phyloP scores from a whole-genome alignment of 2,888 invertebrate species.

The Trichopoda pennipes region DNA sequence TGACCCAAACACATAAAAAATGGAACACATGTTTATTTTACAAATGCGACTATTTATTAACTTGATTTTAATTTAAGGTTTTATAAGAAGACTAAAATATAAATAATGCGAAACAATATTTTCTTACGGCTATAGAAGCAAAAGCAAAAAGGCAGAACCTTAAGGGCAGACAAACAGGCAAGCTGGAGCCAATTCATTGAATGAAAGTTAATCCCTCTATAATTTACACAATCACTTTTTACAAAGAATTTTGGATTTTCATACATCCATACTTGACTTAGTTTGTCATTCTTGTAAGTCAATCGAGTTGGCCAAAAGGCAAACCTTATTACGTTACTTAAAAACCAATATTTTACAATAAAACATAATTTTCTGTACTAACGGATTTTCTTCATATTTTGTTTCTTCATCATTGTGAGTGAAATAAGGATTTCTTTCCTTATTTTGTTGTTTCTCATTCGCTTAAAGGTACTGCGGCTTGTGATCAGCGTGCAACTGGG shows the following conservation, averaged over 20 bases:
- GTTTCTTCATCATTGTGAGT: neutral
- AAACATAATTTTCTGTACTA: slow-evolving; percentile 61
- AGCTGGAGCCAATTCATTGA: slow-evolving; percentile 65
- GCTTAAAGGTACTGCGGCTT: slow-evolving; percentile 68
- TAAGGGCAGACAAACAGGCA: slow-evolving; percentile 58
- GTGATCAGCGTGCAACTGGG: slow-evolving; percentile 69
- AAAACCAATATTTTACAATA: slow-evolving; percentile 41
- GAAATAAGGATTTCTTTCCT: too few relatives aligned
- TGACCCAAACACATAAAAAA: slow-evolving; percentile 59
- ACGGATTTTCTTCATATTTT: slow-evolving; percentile 68
- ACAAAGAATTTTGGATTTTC: slow-evolving; percentile 42
- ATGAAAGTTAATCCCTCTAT: slow-evolving; percentile 52
- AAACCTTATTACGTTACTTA: slow-evolving; percentile 67
- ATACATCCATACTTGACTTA: slow-evolving; percentile 20
- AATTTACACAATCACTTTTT: slow-evolving; percentile 51
- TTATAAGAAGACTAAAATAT: neutral
- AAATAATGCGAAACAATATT: slow-evolving; percentile 8
- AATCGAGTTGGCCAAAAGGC: slow-evolving; percentile 60
- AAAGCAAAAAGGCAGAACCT: slow-evolving; percentile 23
- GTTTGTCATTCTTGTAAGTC: slow-evolving; percentile 2
- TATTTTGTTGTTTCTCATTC: neutral
- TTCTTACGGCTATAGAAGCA: neutral
- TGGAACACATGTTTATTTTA: slow-evolving; percentile 57
- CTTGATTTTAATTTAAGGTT: neutral
- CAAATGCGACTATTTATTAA: neutral